These are phyloP conservation scores for Megalops cyprinoides DNA, from an alignment of 2,797 vertebrate genomes.

Conservation along the genomic window DNA sequence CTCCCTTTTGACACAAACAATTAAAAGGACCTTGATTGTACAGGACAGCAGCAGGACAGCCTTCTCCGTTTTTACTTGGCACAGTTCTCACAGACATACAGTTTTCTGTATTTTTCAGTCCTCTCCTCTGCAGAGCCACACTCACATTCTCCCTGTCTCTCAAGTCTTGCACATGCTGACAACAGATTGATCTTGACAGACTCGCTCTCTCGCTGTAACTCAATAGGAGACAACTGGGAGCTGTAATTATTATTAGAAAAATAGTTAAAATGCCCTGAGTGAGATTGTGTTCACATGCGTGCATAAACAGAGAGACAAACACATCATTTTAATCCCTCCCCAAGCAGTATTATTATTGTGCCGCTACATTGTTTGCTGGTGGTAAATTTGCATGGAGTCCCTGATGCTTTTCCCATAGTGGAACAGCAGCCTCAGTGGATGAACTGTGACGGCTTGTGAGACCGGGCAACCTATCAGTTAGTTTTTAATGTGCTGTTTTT, in stretches of 20 bases:
- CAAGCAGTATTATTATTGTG: not conserved
- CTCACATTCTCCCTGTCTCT: not conserved
- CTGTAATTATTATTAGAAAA: conserved; percentile 34
- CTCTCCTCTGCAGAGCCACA: not conserved
- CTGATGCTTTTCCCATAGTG: not conserved
- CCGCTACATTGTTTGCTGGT: not conserved
- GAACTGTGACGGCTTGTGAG: not conserved
- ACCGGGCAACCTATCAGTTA: not conserved
- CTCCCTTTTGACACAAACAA: not conserved
- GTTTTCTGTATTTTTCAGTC: not conserved
- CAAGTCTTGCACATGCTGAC: conserved; percentile 15
- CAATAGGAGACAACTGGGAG: conserved; percentile 28
- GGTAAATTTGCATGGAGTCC: not conserved
- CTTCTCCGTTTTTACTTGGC: too few relatives aligned
- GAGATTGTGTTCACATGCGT: conserved; percentile 1
- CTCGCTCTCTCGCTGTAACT: conserved; percentile 15
- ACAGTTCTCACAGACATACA: not conserved
- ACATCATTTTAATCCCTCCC: not conserved
- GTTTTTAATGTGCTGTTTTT: too few relatives aligned
- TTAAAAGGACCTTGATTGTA: too few relatives aligned
- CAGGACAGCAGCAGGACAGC: too few relatives aligned
- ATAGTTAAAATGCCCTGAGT: conserved; percentile 23
- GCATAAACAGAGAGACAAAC: conserved; percentile 17
- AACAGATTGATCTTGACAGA: conserved; percentile 13
- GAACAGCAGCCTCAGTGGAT: not conserved